Base-by-base conservation (phyloP, 2,888 invertebrate genomes). In the Sthenelais limicola region DNA sequence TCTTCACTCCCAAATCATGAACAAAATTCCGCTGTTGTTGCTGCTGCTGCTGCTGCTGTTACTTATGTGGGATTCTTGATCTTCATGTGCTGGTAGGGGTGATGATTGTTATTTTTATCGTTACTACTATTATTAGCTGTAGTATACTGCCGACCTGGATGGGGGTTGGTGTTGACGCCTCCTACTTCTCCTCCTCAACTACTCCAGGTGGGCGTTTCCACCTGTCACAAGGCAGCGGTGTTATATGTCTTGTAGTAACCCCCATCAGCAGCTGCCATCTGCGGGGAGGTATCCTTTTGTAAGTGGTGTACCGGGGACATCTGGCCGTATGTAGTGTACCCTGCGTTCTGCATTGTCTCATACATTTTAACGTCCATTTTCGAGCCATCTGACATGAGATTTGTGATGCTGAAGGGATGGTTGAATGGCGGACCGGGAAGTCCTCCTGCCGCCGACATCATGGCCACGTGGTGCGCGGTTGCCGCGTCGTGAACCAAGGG, bases 391-490 rank as follows among this genome's bases (percentile, higher is more conserved):
- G 71, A 96, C 78, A 97, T 91, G 86, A 97, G 91, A 88, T 96
- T 93, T 83, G 94, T 96, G 89, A 97, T 97, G 88, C 95, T 95
- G 90, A 97, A 97, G 30, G 97, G 97, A 87, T 96, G 96, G 92
- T 94, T 88, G 77, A 85, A 86, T 32, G 73, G 69, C 28, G 73
- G 73, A 24, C 66, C 73, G 58, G 38, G 30, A 24, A 62, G 32
- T n/a, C 48, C 35, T 15, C 49, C 26, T 15, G 32, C 30, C 38
- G 51, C 35, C 49, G 62, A 38, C 58, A 67, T 56, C 72, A 68
- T 58, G 32, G 68, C 54, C 66, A 54, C 35, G 48, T 73, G 69
- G 73, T 62, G 68, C 7, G 69, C 62, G 15, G 52, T 38, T 5
- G 74, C 62, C 32, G 58, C 58, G 66, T 71, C 70, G 26, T 62